phyloP scores from a whole-genome alignment of 2,797 vertebrate species.

The Mormyrops attenuatus region DNA sequence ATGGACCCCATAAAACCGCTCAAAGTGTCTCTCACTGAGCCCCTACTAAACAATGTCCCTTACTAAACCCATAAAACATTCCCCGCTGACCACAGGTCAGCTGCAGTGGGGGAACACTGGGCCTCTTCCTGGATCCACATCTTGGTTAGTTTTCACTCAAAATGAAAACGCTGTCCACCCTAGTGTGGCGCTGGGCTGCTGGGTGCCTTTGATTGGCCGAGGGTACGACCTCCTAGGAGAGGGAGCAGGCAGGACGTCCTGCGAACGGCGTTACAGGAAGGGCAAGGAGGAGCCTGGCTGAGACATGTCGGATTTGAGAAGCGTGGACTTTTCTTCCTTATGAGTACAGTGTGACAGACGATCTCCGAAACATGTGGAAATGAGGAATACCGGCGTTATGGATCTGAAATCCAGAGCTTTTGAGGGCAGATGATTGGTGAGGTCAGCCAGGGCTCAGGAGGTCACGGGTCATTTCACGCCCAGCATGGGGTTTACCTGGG shows the following conservation, averaged over 20 bases:
- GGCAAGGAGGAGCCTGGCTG: not conserved
- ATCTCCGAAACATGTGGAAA: not conserved
- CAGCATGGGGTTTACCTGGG: not conserved
- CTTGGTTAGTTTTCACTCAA: not conserved
- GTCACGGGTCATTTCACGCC: not conserved
- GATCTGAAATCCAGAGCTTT: not conserved
- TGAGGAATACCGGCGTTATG: not conserved
- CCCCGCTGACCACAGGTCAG: not conserved
- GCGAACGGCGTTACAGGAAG: not conserved
- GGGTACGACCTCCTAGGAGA: not conserved
- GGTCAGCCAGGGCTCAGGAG: not conserved
- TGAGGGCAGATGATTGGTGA: not conserved
- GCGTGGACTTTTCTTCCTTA: not conserved
- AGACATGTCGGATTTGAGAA: not conserved
- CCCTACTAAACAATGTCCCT: not conserved
- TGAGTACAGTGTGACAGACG: not conserved
- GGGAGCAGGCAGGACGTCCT: not conserved
- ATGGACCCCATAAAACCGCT: not conserved
- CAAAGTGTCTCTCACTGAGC: not conserved
- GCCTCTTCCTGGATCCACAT: conserved; percentile 5
- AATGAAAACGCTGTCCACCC: not conserved
- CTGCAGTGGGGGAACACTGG: not conserved
- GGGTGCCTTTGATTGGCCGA: not conserved
- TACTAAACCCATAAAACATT: not conserved
- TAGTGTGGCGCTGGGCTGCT: not conserved